A percentile compares a stretch with the other conserved stretches of the same genome.
phyloP scores from a whole-genome alignment of 2,797 vertebrate species.

The Melanotaenia trifasciata region DNA sequence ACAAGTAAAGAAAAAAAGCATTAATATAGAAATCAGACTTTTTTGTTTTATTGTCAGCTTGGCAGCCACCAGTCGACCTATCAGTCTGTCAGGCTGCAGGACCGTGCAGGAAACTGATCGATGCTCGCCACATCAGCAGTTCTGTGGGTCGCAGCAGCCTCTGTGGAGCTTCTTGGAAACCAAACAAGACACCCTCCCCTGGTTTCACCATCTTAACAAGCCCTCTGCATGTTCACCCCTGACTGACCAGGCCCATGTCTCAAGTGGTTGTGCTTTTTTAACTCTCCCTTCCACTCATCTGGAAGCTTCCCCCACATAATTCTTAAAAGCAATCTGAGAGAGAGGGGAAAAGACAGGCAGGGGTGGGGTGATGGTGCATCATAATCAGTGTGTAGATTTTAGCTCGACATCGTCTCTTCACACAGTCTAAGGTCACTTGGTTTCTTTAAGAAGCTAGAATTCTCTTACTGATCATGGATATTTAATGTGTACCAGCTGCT shows the following conservation, averaged over 20 bases:
- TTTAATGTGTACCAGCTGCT: constrained; percentile 37
- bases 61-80: constrained; percentile 31
- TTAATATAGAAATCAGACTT: not conserved
- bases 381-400: constrained; percentile 43
- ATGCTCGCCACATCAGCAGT: constrained; percentile 75
- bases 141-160: constrained; percentile 62
- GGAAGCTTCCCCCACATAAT: constrained; percentile 48
- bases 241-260: constrained; percentile 32
- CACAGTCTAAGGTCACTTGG: constrained; percentile 37
- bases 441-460: constrained; percentile 19
- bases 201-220: constrained; percentile 49
- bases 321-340: constrained; percentile 43
- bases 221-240: constrained; percentile 33
- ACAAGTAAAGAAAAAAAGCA: not conserved
- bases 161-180: constrained; percentile 47
- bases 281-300: constrained; percentile 34
- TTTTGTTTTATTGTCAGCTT: constrained; percentile 20
- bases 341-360: constrained; percentile 1
- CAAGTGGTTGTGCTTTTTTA: constrained; percentile 9
- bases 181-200: constrained; percentile 42
- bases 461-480: constrained; percentile 38
- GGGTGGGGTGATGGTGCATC: not conserved
- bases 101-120: constrained; percentile 61
- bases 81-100: constrained; percentile 46
- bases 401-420: constrained; percentile 22